Evolutionary conservation across 1,140 invertebrate genomes (phyloP).

Genomic region (Drosophila rufa): DNA sequence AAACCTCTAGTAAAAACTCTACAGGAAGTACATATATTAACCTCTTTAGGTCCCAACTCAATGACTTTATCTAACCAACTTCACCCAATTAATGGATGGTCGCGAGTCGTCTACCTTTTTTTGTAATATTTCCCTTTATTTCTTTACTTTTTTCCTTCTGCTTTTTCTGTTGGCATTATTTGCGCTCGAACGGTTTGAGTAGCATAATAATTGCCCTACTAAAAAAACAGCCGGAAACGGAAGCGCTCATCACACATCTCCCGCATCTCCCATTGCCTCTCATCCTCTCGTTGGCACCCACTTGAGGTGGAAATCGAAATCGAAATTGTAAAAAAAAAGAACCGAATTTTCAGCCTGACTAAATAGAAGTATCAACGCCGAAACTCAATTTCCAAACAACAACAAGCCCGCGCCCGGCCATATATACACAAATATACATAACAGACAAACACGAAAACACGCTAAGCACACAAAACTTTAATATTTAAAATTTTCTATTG

Average conservation of each 20-base stretch:
- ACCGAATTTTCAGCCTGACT: conserved; percentile 44
- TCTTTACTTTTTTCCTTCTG: background rate
- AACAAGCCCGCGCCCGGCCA: conserved; percentile 35
- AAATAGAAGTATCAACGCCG: conserved; percentile 73
- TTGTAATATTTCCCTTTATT: conserved; percentile 5
- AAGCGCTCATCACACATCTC: conserved; percentile 56
- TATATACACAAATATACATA: conserved; percentile 34
- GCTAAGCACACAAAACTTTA: conserved; percentile 61
- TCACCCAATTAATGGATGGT: conserved; percentile 11
- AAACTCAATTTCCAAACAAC: conserved; percentile 78
- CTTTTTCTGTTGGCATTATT: conserved; percentile 35
- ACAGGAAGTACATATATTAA: background rate
- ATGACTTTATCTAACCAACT: conserved; percentile 4
- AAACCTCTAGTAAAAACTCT: background rate
- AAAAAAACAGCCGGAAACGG: conserved; percentile 48
- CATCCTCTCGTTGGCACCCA: conserved; percentile 36
- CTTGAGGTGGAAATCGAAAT: conserved; percentile 29
- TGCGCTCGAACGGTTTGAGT: conserved; percentile 60
- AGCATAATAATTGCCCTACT: conserved; percentile 61
- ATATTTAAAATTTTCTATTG: conserved; percentile 71
- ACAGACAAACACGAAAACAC: conserved; percentile 40
- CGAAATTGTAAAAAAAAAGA: conserved; percentile 9
- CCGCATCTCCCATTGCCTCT: conserved; percentile 16
- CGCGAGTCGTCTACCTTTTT: conserved; percentile 4
- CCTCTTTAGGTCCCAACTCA: background rate